Evolutionary conservation across 2,888 invertebrate genomes (phyloP), one percentile per base, ranked within the genome.

Genomic region (Eudasyphora cyanicolor): DNA sequence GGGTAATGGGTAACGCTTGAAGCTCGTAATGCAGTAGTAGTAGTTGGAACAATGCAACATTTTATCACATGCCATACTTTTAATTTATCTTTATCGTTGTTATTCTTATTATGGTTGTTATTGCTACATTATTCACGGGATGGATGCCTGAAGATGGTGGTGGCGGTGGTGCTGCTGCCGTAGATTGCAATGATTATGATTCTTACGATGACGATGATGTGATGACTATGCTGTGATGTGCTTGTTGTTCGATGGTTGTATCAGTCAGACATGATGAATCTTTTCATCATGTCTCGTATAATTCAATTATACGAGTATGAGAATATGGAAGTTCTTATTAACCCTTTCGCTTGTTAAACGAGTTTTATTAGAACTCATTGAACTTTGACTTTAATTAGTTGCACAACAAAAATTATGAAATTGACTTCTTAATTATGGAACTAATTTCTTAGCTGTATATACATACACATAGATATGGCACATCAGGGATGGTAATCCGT

Each of bases 71-170:
- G 12, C n/a, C 60, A 29, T n/a, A 17, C 64, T 35, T 64, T 64
- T 35, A 64, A 64, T 64, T 64, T 64, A 38, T 64, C 17, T 19
- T 64, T n/a, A n/a, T 38, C 51, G n/a, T n/a, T n/a, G n/a, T n/a
- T n/a, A n/a, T n/a, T n/a, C n/a, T n/a, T n/a, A n/a, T n/a, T n/a
- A 57, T 57, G 57, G 45, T 27, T 57, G 57, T 57, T 57, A 24
- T 27, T 57, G 10, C 24, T 38, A 12, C 27, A 24, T 57, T 4
- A 57, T 24, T 24, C 57, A 57, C 4, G 57, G 57, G 12, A 27
- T 57, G 57, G 27, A 8, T 49, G 49, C 10, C n/a, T 49, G 49
- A 8, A 17, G 49, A 38, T n/a, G 45, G 12, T 7, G 49, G 35
- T 19, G n/a, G 6, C 32, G 5, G 17, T 62, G 62, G 6, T 14